Conservation (phyloP, 1,140 invertebrate species). For the Bombus soroeensis region DNA sequence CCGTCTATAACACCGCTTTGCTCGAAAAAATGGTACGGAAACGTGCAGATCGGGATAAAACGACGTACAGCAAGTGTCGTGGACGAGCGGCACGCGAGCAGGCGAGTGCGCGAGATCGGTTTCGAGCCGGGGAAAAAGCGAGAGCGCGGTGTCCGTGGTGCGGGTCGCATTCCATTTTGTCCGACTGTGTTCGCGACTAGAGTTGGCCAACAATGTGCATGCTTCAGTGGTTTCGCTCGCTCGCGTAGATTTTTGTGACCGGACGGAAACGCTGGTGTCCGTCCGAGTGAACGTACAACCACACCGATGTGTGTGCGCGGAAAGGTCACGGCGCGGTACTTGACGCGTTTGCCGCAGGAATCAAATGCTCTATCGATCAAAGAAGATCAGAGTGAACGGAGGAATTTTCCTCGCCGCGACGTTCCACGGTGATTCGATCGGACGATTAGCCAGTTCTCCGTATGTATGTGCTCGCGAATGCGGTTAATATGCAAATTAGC, state of each 20-base stretch:
- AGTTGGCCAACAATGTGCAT: slow-evolving; percentile 69
- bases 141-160: slow-evolving; percentile 12
- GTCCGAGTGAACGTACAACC: slow-evolving; percentile 58
- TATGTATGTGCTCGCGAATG: not conserved
- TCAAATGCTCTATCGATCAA: slow-evolving; percentile 42
- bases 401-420: slow-evolving; percentile 27
- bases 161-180: slow-evolving; percentile 53
- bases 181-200: not conserved
- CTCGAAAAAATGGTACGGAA: not conserved
- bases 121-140: not conserved
- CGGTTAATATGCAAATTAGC: not conserved
- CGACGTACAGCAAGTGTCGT: slow-evolving; percentile 20
- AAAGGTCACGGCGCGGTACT: slow-evolving; percentile 56
- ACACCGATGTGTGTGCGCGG: not conserved
- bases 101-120: not conserved
- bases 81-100: not conserved
- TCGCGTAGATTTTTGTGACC: slow-evolving; percentile 53
- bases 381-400: slow-evolving; percentile 11
- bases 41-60: not conserved
- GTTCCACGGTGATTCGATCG: not conserved
- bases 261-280: slow-evolving; percentile 26
- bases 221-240: slow-evolving; percentile 66
- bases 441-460: not conserved
- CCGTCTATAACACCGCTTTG: not conserved
- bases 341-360: slow-evolving; percentile 3